Percentiles rank a stretch among this genome's conserved stretches.
Evolutionary conservation across 1,140 invertebrate species (phyloP).

Genomic region (Ceratina australensis): DNA sequence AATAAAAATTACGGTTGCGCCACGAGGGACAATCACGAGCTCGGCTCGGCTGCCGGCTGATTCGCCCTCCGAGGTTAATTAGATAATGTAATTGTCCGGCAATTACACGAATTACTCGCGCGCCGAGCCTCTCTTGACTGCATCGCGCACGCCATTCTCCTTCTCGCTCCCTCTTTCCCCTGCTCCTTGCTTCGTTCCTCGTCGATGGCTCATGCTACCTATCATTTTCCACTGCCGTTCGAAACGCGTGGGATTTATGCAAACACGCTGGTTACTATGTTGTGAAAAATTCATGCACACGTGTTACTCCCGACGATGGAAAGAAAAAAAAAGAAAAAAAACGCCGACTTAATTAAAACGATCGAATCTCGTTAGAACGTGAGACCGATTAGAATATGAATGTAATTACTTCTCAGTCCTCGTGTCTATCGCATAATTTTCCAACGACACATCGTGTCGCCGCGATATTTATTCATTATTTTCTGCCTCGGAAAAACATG

Average conservation of each 20-base stretch:
- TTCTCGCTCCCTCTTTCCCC: not conserved
- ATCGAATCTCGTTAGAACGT: not conserved
- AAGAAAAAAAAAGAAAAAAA: too few relatives aligned
- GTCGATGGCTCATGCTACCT: slow-evolving; percentile 2
- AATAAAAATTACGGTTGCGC: slow-evolving; percentile 74
- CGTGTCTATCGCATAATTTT: not conserved
- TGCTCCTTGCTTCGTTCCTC: not conserved
- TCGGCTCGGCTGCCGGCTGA: slow-evolving; percentile 56
- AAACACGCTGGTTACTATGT: not conserved
- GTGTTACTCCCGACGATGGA: not conserved
- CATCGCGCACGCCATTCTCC: slow-evolving; percentile 28
- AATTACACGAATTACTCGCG: slow-evolving; percentile 75
- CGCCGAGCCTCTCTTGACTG: slow-evolving; percentile 64
- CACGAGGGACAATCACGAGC: slow-evolving; percentile 72
- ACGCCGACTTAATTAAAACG: not conserved
- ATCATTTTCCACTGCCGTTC: slow-evolving; percentile 25
- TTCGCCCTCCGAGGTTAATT: slow-evolving; percentile 76
- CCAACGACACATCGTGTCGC: not conserved
- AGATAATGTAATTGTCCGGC: slow-evolving; percentile 77
- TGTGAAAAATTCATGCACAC: not conserved
- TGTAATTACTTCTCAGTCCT: not conserved
- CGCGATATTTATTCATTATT: slow-evolving; percentile 24
- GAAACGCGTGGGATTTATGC: not conserved
- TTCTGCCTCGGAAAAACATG: not conserved
- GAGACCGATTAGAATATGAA: not conserved